Evolutionary conservation across 2,888 invertebrate genomes (phyloP).

Genomic region (Rhingia campestris): DNA sequence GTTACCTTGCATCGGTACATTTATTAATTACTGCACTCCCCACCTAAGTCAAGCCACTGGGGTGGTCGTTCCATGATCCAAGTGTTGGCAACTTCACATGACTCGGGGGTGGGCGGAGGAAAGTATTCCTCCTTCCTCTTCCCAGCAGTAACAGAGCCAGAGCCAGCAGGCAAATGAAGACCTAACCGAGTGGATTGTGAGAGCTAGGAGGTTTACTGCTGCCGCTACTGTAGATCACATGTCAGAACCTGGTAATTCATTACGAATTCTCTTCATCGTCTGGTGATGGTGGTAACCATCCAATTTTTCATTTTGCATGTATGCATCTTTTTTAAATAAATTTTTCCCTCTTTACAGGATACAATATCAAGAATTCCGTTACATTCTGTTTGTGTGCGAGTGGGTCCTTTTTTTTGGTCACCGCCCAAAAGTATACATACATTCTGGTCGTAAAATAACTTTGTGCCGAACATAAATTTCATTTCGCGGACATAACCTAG

Average conservation of each 20-base stretch:
- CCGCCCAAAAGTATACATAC: constrained; percentile 32
- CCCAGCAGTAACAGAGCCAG: not conserved
- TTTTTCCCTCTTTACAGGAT: not conserved
- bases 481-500: constrained; percentile 34
- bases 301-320: constrained; percentile 13
- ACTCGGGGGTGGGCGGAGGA: not conserved
- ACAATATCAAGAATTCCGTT: constrained; percentile 33
- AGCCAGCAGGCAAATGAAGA: constrained; percentile 68
- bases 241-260: constrained; percentile 66
- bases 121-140: not conserved
- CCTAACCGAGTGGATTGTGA: constrained; percentile 38
- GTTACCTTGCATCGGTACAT: constrained; percentile 50
- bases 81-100: constrained; percentile 55
- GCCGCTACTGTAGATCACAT: constrained; percentile 62
- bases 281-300: constrained; percentile 23
- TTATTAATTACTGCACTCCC: constrained; percentile 59
- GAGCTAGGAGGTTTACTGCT: constrained; percentile 48
- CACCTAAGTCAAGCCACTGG: constrained; percentile 34
- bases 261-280: constrained; percentile 67
- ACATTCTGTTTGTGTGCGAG: not conserved
- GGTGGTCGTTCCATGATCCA: constrained; percentile 16
- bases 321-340: not conserved
- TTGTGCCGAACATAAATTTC: constrained; percentile 64
- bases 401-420: constrained; percentile 19
- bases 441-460: constrained; percentile 61